phyloP scores from a whole-genome alignment of 2,113 vertebrate genomes.

The Oceanodroma tethys region DNA sequence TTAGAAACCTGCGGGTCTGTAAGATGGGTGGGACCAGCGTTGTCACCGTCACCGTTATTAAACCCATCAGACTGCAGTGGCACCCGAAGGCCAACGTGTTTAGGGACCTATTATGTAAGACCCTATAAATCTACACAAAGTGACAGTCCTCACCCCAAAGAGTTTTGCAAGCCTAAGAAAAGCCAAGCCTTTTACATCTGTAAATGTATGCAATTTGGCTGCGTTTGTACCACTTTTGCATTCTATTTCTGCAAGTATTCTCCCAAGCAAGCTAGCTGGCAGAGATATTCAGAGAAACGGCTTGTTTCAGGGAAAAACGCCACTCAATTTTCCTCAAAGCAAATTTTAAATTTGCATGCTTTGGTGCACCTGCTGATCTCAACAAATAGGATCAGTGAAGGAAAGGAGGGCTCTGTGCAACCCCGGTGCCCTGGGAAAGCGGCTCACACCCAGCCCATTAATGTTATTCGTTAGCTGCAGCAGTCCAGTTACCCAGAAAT shows the following conservation, averaged over 20 bases:
- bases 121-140: not conserved
- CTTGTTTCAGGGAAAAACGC: not conserved
- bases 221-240: not conserved
- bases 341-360: not conserved
- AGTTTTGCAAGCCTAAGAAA: not conserved
- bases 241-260: not conserved
- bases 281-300: not conserved
- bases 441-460: not conserved
- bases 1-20: not conserved
- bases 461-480: not conserved
- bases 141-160: not conserved
- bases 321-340: not conserved
- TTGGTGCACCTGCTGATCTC: constrained; percentile 8
- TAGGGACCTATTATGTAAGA: not conserved
- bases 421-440: not conserved
- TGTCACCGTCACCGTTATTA: not conserved
- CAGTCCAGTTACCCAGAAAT: not conserved
- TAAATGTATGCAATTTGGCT: constrained; percentile 6
- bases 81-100: not conserved
- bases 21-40: not conserved
- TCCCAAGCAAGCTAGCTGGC: not conserved
- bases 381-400: not conserved
- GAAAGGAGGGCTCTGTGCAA: not conserved
- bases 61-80: not conserved
- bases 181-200: not conserved